Conservation (phyloP, 1,140 invertebrate genomes). For the Drosophila baimaii region DNA sequence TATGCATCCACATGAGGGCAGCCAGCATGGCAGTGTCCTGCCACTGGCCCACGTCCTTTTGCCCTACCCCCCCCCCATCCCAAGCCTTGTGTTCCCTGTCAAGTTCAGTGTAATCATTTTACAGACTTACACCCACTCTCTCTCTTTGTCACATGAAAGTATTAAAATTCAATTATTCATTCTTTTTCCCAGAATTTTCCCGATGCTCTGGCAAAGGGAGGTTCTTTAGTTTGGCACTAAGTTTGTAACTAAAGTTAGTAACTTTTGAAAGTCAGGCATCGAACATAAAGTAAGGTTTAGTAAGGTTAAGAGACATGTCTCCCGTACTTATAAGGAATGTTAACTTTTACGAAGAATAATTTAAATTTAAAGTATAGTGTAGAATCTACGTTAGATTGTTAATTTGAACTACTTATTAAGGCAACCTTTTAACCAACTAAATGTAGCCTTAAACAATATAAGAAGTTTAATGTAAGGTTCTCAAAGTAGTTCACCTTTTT, state of each 20-base stretch:
- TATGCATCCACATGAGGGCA: constrained; percentile 34
- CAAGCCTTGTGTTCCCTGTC: constrained; percentile 17
- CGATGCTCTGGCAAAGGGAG: constrained; percentile 8
- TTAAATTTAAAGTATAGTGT: neutral
- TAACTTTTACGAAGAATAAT: neutral
- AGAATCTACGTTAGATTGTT: neutral
- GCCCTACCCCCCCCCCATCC: neutral
- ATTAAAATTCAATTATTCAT: constrained; percentile 39
- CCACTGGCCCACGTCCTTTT: neutral
- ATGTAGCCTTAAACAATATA: neutral
- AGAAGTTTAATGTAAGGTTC: neutral
- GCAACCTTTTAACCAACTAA: neutral
- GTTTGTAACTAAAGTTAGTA: neutral
- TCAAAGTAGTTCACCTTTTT: neutral
- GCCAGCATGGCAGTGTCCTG: constrained; percentile 4
- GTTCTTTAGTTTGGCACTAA: neutral
- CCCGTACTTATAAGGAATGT: neutral
- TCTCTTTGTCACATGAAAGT: constrained; percentile 11
- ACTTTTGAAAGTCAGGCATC: neutral
- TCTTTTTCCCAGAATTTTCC: neutral
- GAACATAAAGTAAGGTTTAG: neutral
- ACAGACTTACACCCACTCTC: constrained; percentile 27
- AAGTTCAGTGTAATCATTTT: constrained; percentile 61
- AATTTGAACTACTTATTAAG: neutral
- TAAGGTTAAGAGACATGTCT: too few relatives aligned